These are phyloP conservation scores for Ceratitis capitata DNA, from an alignment of 1,140 invertebrate species.

Conservation along the genomic window DNA sequence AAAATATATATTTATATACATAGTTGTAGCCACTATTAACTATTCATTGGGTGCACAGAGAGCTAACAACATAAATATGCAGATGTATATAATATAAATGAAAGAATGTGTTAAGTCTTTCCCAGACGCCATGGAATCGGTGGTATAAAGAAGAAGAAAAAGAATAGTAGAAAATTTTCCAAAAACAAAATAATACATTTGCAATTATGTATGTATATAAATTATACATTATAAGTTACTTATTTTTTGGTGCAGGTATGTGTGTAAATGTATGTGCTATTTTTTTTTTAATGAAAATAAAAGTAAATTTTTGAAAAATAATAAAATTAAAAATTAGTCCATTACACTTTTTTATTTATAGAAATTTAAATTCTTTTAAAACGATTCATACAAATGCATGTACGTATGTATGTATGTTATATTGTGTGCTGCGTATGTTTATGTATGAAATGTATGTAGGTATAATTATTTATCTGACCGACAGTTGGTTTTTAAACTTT, in stretches of 20 bases:
- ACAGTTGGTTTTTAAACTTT: too few relatives aligned
- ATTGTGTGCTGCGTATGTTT: background rate
- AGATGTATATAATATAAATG: conserved; percentile 12
- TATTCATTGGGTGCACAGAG: background rate
- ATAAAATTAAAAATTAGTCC: background rate
- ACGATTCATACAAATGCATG: too few relatives aligned
- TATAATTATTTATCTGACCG: background rate
- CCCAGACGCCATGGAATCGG: conserved; percentile 57
- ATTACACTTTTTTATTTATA: background rate
- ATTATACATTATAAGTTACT: too few relatives aligned
- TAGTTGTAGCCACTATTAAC: background rate
- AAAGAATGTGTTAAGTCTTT: conserved; percentile 64
- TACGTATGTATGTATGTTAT: background rate
- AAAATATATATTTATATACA: background rate
- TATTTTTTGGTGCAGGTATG: background rate
- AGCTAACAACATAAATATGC: conserved; percentile 4
- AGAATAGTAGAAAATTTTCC: background rate
- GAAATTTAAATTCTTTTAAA: background rate
- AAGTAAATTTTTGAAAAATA: too few relatives aligned
- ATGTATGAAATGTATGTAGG: background rate
- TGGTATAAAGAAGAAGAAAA: conserved; percentile 43
- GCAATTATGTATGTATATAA: conserved; percentile 32
- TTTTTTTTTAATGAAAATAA: background rate
- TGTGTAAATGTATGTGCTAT: background rate
- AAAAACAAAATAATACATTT: too few relatives aligned